phyloP scores from a whole-genome alignment of 2,797 vertebrate genomes.

The Galago senegalensis region DNA sequence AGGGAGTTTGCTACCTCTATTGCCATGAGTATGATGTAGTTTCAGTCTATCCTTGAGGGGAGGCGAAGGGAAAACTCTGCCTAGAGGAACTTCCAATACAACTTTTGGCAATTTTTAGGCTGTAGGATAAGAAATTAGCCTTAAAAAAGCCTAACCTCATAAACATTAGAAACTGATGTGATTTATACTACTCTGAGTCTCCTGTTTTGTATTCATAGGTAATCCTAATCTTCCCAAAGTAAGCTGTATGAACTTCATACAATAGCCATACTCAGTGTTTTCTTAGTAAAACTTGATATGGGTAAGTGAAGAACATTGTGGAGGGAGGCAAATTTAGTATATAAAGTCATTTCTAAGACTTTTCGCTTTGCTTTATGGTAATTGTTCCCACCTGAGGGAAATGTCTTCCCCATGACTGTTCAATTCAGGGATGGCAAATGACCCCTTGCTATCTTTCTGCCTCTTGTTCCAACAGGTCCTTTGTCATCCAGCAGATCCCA shows the following conservation, averaged over 20 bases:
- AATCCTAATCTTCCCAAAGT: neutral
- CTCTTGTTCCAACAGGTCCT: constrained; percentile 92
- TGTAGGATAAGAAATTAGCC: neutral
- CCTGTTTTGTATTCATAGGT: neutral
- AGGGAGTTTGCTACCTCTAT: neutral
- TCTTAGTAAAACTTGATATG: neutral
- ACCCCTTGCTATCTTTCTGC: constrained; percentile 39
- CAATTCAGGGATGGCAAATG: neutral
- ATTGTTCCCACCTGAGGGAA: neutral
- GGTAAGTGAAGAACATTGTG: neutral
- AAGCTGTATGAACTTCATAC: neutral
- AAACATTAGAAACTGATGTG: neutral
- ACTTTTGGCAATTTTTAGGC: neutral
- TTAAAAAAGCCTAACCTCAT: neutral
- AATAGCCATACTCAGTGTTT: neutral
- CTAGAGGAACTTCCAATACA: neutral
- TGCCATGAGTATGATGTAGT: neutral
- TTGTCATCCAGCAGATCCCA: constrained; percentile 99
- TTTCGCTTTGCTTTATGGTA: neutral
- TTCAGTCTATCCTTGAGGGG: neutral
- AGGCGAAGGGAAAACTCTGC: neutral
- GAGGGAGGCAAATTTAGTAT: neutral
- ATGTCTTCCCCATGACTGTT: neutral
- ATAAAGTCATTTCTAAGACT: neutral
- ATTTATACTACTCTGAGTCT: neutral